Percentiles rank a stretch among this genome's conserved stretches.
Evolutionary conservation across 1,140 invertebrate species (phyloP).

Genomic region (Saccostrea echinata): DNA sequence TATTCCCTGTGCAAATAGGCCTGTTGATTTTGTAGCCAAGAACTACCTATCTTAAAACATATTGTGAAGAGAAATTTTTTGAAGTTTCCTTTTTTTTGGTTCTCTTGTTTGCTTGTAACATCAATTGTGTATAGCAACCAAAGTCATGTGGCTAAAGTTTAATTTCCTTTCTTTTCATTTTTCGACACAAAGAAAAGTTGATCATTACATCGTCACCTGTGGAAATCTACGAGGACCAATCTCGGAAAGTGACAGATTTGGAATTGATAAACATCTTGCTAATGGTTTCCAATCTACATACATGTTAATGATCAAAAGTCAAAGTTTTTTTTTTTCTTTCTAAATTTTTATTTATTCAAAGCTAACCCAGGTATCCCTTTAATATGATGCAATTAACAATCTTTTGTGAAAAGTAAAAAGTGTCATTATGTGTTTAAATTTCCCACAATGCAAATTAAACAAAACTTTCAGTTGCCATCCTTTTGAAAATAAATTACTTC

Average conservation of each 20-base stretch:
- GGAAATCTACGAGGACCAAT: neutral
- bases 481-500: conserved; percentile 14
- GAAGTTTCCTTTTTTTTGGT: neutral
- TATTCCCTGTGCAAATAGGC: neutral
- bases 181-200: conserved; percentile 8
- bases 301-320: conserved; percentile 17
- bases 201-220: conserved; percentile 7
- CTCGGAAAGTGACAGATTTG: conserved; percentile 20
- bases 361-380: neutral
- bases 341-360: neutral
- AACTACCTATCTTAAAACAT: neutral
- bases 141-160: conserved; percentile 27
- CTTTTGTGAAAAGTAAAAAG: conserved; percentile 34
- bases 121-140: conserved; percentile 2
- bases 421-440: conserved; percentile 28
- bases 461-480: conserved; percentile 22
- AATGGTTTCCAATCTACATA: conserved; percentile 28
- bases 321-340: neutral
- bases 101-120: neutral
- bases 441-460: conserved; percentile 18
- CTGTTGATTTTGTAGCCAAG: conserved; percentile 4
- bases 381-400: conserved; percentile 17
- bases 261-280: conserved; percentile 19
- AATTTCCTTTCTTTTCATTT: conserved; percentile 33
- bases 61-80: conserved; percentile 9